phyloP scores from a whole-genome alignment of 2,113 vertebrate genomes.

The Apodemus sylvaticus region DNA sequence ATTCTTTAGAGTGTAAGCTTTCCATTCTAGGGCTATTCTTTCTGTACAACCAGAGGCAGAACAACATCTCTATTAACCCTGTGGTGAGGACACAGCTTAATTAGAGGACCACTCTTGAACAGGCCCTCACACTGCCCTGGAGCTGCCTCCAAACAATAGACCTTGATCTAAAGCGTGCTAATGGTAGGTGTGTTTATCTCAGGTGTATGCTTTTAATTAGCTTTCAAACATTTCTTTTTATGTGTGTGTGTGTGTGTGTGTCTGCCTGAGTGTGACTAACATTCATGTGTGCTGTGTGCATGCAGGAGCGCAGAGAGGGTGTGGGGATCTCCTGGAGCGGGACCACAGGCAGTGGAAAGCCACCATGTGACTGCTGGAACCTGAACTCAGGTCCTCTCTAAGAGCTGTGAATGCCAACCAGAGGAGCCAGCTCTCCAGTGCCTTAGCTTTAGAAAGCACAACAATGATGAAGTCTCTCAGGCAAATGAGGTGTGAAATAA shows the following conservation, averaged over 20 bases:
- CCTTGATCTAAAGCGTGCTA: neutral
- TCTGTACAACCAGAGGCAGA: neutral
- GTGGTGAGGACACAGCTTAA: neutral
- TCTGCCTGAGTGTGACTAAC: no score
- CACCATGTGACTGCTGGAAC: neutral
- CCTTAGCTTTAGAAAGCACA: neutral
- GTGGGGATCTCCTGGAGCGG: neutral
- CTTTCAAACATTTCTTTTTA: neutral
- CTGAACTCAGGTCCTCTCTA: neutral
- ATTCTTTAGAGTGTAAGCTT: conserved; percentile 9
- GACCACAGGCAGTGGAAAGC: neutral
- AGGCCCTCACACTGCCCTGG: neutral
- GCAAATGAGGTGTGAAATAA: neutral
- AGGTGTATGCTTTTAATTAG: neutral
- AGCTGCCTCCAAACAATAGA: neutral
- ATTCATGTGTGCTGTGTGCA: neutral
- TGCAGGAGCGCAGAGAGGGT: neutral
- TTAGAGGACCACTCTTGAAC: neutral
- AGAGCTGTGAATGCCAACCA: neutral
- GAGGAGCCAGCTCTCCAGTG: neutral
- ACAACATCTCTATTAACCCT: neutral
- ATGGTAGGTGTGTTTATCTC: neutral
- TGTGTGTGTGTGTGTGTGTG: neutral
- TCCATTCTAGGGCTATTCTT: conserved; percentile 33
- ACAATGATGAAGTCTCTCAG: neutral